Evolutionary conservation across 2,113 vertebrate species (phyloP).

Genomic region (Tachuris rubrigastra): DNA sequence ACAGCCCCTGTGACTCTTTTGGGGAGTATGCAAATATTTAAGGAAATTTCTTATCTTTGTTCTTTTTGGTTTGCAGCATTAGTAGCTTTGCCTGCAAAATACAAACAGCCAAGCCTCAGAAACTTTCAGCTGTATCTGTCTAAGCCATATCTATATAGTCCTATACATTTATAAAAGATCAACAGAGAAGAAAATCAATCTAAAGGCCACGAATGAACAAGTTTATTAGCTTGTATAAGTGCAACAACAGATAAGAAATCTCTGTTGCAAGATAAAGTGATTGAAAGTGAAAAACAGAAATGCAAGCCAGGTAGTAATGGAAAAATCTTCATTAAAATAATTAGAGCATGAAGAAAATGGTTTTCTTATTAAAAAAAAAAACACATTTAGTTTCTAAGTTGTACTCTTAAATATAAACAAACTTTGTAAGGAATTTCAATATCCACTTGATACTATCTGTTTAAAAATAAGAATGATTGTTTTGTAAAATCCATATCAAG

Average conservation of each 20-base stretch:
- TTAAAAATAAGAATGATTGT: background rate
- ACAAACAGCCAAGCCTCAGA: background rate
- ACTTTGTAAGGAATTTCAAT: background rate
- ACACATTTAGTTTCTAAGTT: background rate
- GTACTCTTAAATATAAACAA: background rate
- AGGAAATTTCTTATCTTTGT: background rate
- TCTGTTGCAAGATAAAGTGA: background rate
- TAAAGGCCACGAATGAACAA: background rate
- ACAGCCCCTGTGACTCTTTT: background rate
- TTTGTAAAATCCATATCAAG: background rate
- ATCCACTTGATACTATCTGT: background rate
- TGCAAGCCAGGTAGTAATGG: background rate
- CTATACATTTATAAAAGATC: background rate
- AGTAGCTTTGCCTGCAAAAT: background rate
- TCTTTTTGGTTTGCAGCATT: background rate
- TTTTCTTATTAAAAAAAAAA: background rate
- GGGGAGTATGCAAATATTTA: background rate
- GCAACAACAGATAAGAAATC: conserved; percentile 4
- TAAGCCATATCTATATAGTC: background rate
- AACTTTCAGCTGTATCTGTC: background rate
- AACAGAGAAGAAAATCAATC: background rate
- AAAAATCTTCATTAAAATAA: conserved; percentile 8
- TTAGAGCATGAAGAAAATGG: background rate
- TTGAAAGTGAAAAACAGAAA: background rate
- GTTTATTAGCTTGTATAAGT: background rate